Base-by-base conservation (phyloP, 2,113 vertebrate species). In the Ageneiosus marmoratus region DNA sequence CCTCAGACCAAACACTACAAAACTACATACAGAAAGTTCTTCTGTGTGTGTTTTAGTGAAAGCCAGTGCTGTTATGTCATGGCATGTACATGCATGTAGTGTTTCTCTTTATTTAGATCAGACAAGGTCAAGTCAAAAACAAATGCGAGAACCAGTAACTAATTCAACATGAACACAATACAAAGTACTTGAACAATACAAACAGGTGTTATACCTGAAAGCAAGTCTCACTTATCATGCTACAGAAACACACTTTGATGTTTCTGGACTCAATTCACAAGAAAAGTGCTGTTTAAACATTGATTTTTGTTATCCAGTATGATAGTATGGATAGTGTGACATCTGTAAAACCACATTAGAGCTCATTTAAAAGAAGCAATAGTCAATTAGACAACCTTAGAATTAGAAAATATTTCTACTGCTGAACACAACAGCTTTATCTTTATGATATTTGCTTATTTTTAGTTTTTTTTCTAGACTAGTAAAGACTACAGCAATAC, bases 161-260 rank as follows among this genome's bases (percentile, higher is more conserved):
- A 41, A 69, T 69, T 41, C 34, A 41, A 22, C 3, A 15, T 5
- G 34, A 67, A 18, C 63, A 37, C 22, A 22, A 41, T 41, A 41
- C 37, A 41, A 41, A 41, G 37, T 41, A 41, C 37, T 3, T 41
- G 37, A 41, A 46, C 37, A 60, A 58, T 37, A 51, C 51, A 77
- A 81, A 88, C 87, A 81, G 83, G 73, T 60, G 13, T 90, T 84
- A 83, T 9, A 62, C 27, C 72, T 87, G 87, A 84, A 69, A 83
- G 72, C 62, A 44, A 77, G 56, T 48, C 34, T 53, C 46, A 74
- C 79, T 89, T 88, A 86, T 85, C 79, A 2, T 0, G 0, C 79
- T 84, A 82, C 34, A 6, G 34, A 80, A 41, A 22, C 46, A 34
- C 74, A 77, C 22, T 88, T 80, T 86, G 48, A 85, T 86, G 55